A percentile compares a stretch with the other conserved stretches of the same genome.
Evolutionary conservation across 1,140 invertebrate genomes (phyloP).

Genomic region (Heliothis virescens): DNA sequence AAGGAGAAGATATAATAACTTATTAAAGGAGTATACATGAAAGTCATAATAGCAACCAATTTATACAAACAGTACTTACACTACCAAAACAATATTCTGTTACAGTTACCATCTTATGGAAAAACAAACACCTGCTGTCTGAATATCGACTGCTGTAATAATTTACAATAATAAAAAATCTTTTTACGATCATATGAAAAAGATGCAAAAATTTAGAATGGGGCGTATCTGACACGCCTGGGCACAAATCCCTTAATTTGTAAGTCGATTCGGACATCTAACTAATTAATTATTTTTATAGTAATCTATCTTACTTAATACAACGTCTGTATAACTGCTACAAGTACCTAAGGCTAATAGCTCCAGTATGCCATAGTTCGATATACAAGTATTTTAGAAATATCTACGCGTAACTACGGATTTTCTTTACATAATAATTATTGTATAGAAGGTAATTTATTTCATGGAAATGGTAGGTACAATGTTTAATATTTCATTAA

Average conservation of each 20-base stretch:
- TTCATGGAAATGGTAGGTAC: neutral
- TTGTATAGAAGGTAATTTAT: neutral
- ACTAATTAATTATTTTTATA: conserved; percentile 34
- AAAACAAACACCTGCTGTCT: conserved; percentile 13
- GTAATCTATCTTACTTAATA: conserved; percentile 34
- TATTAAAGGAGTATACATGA: neutral
- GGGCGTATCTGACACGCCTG: conserved; percentile 20
- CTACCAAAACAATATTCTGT: conserved; percentile 1
- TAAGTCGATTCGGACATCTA: conserved; percentile 36
- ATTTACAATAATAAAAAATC: neutral
- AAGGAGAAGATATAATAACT: neutral
- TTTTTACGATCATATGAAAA: conserved; percentile 10
- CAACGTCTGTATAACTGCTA: conserved; percentile 38
- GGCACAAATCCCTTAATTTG: conserved; percentile 16
- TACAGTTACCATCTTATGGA: conserved; percentile 11
- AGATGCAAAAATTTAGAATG: conserved; percentile 19
- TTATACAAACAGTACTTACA: conserved; percentile 27
- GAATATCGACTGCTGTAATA: conserved; percentile 20
- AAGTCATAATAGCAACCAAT: conserved; percentile 3
- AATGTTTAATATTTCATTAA: neutral
- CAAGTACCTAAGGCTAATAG: conserved; percentile 20
- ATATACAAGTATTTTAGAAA: too few species aligned
- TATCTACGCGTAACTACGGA: too few species aligned
- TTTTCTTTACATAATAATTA: neutral
- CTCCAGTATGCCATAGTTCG: conserved; percentile 27